phyloP scores from a whole-genome alignment of 2,113 vertebrate genomes.

The Lota lota region DNA sequence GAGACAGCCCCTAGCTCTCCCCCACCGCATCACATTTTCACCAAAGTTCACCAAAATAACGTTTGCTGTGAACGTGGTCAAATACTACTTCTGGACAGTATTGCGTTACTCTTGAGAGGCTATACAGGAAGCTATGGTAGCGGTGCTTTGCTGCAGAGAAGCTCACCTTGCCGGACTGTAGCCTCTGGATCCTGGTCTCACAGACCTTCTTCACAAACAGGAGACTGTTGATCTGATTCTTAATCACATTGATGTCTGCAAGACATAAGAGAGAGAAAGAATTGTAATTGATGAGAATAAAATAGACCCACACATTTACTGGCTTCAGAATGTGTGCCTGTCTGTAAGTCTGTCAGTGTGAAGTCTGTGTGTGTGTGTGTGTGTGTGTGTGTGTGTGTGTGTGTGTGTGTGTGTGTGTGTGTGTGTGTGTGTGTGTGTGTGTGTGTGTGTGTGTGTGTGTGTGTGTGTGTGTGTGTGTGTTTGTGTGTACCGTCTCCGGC shows the following conservation, averaged over 20 bases:
- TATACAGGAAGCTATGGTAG: too few species aligned
- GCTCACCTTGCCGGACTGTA: constrained; percentile 97
- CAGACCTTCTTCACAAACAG: constrained; percentile 99
- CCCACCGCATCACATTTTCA: too few species aligned
- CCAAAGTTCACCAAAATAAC: too few species aligned
- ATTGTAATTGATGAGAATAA: background rate
- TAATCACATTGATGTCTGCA: constrained; percentile 97
- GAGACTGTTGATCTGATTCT: constrained; percentile 99
- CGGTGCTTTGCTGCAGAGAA: too few species aligned
- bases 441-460: background rate
- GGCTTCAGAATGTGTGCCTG: background rate
- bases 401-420: background rate
- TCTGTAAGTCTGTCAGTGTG: background rate
- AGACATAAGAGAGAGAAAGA: constrained; percentile 37
- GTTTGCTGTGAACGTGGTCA: too few species aligned
- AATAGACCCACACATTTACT: background rate
- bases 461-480: background rate
- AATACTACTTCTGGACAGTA: too few species aligned
- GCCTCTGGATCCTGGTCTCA: constrained; percentile 96
- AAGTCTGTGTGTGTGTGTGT: background rate
- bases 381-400: background rate
- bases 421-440: background rate
- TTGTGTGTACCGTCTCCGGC: constrained; percentile 85
- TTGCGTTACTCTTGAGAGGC: too few species aligned
- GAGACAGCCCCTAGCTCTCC: too few species aligned